A percentile compares a stretch with the other conserved stretches of the same genome.
Conservation (phyloP, 2,797 vertebrate species). For the Carduelis carduelis region DNA sequence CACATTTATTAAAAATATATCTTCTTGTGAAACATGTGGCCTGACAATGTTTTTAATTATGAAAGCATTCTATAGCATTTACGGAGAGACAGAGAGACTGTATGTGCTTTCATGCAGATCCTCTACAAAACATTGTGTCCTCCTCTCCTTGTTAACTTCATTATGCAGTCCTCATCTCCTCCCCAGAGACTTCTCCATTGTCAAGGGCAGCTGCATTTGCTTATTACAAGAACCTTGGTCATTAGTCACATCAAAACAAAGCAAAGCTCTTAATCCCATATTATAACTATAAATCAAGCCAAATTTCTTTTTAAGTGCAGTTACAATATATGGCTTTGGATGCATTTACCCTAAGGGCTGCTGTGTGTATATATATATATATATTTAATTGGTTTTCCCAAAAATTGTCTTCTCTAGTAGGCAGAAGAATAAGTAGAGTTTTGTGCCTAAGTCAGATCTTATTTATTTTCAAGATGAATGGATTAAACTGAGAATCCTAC, state of each 20-base stretch:
- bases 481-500: background rate
- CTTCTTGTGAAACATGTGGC: background rate
- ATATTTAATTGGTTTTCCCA: background rate
- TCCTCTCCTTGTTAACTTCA: slow-evolving; percentile 5
- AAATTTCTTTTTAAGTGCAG: slow-evolving; percentile 29
- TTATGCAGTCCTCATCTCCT: slow-evolving; percentile 6
- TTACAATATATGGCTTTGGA: background rate
- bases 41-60: background rate
- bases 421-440: background rate
- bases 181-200: slow-evolving; percentile 49
- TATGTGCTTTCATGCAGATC: background rate
- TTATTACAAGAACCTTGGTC: slow-evolving; percentile 51
- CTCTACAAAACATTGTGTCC: background rate
- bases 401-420: background rate
- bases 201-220: slow-evolving; percentile 65
- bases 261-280: background rate
- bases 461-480: background rate
- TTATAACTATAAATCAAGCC: slow-evolving; percentile 39
- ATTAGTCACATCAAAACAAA: slow-evolving; percentile 42
- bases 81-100: background rate
- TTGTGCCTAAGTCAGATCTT: background rate
- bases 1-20: background rate
- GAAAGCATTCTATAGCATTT: background rate
- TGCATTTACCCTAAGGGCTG: background rate
- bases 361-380: background rate